Base-by-base conservation (phyloP, 2,888 invertebrate genomes). In the Celastrina argiolus region DNA sequence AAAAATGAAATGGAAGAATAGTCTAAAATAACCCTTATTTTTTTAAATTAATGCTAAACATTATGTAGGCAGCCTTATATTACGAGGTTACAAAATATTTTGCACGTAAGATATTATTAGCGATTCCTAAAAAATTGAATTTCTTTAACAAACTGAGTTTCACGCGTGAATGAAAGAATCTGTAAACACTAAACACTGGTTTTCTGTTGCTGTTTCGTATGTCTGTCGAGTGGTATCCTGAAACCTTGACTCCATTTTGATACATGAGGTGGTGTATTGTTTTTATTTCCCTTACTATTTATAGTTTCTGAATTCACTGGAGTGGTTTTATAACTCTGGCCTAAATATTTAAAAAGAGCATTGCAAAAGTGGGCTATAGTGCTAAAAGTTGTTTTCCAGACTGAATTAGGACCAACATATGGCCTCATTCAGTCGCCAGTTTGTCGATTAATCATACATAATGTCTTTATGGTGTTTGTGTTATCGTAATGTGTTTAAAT, bases 241-340 rank as follows among this genome's bases (percentile, higher is more conserved):
- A 65, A 65, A 28, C 72, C 72, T 74, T 74, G 72, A 69, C 71
- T 69, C 59, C 67, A 67, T 69, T 73, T 65, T 67, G 67, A 68
- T 64, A 63, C 66, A 34, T 31, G 63, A 63, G 58, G 36, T 67
- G 31, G 66, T 65, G 65, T 72, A 68, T 71, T 68, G 68, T 56
- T 66, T 65, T 65, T 58, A 56, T 56, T 56, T 36, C 56, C 56
- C 26, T 56, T 42, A 58, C 58, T 56, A 65, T 65, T 58, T 65
- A 41, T 59, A 58, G 65, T 41, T 41, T 42, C n/a, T n/a, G n/a
- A n/a, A n/a, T 58, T 36, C 28, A 26, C 58, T 31, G 28, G 28
- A 41, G 56, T 65, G 65, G 28, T 58, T 58, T 65, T 65, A 59
- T 31, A 59, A 59, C 59, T 31, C 22, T 61, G 61, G 14, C 39